Conservation (phyloP, 1,140 invertebrate genomes). For the Calosoma granatense region DNA sequence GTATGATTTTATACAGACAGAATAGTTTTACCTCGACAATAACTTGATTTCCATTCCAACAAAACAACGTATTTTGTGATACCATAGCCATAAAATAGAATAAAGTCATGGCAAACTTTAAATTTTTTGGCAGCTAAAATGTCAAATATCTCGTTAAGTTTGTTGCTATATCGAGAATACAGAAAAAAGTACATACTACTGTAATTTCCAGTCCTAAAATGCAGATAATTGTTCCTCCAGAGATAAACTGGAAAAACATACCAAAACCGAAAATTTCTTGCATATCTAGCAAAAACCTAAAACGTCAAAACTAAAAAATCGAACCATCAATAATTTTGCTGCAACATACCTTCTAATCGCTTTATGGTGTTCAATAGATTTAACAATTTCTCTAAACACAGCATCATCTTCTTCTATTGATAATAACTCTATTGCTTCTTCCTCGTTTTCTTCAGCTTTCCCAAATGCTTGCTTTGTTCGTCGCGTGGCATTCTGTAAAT, state of each 20-base stretch:
- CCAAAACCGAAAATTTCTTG: neutral
- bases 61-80: neutral
- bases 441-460: too few species aligned
- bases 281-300: neutral
- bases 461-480: neutral
- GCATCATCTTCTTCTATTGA: neutral
- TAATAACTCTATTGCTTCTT: neutral
- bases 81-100: neutral
- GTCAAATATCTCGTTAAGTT: too few species aligned
- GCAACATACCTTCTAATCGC: neutral
- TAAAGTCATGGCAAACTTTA: neutral
- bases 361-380: neutral
- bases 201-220: neutral
- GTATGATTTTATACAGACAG: too few species aligned
- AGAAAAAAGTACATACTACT: neutral
- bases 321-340: neutral
- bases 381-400: neutral
- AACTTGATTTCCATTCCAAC: neutral
- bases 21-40: neutral
- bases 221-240: neutral
- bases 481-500: neutral
- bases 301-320: neutral
- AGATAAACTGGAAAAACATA: neutral
- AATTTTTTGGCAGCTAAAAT: neutral
- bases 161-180: too few species aligned